These are phyloP conservation scores for Stegostoma tigrinum DNA, from an alignment of 2,113 vertebrate genomes.

Conservation along the genomic window DNA sequence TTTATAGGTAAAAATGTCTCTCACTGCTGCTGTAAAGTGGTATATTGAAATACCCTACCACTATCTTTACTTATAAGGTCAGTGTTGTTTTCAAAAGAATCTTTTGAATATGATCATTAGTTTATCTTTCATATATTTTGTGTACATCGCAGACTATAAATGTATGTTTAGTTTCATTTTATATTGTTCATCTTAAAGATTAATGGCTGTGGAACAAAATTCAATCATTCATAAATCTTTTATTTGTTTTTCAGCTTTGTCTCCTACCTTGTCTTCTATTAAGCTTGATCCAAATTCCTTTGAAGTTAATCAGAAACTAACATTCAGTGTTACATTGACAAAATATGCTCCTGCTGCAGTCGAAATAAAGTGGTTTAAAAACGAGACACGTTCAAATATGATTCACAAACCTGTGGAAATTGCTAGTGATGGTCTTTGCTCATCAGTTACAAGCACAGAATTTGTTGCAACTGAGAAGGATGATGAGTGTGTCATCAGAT, in stretches of 20 bases:
- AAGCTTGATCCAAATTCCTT: not conserved
- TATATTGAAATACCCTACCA: not conserved
- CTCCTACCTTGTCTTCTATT: not conserved
- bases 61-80: not conserved
- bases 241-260: not conserved
- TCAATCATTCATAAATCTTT: not conserved
- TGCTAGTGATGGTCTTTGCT: not conserved
- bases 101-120: not conserved
- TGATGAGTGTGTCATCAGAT: not conserved
- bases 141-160: not conserved
- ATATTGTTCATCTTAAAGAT: not conserved
- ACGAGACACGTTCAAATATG: not conserved
- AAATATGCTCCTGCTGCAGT: not conserved
- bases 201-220: not conserved
- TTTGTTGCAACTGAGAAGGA: not conserved
- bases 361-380: not conserved
- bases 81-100: not conserved
- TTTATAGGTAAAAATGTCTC: not conserved
- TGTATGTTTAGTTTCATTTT: not conserved
- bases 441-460: not conserved
- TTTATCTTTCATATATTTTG: not conserved
- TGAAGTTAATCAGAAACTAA: too few species aligned
- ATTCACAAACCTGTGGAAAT: not conserved
- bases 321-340: not conserved
- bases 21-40: not conserved